Conservation (phyloP, 2,113 vertebrate species). For the Dipodomys merriami region DNA sequence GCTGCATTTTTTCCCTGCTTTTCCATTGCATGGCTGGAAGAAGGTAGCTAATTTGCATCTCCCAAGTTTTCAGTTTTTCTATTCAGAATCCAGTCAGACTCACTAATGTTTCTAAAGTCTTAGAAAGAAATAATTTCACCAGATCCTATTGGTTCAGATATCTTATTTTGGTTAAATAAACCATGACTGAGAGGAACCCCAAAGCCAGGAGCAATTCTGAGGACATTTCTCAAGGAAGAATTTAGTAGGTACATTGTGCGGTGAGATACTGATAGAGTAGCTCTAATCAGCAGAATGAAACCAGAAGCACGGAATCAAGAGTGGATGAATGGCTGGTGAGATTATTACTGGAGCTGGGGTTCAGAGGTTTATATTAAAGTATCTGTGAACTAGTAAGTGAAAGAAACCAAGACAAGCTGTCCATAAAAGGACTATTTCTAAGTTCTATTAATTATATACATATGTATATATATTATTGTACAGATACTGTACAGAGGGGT, state of each 20-base stretch:
- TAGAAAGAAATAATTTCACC: conserved; percentile 9
- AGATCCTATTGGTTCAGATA: background rate
- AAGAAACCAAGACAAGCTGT: conserved; percentile 23
- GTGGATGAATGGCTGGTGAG: background rate
- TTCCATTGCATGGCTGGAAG: background rate
- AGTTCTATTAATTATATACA: background rate
- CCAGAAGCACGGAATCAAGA: background rate
- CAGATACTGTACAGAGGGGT: too few relatives aligned
- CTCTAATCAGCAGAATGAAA: background rate
- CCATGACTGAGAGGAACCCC: background rate
- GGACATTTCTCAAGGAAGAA: background rate
- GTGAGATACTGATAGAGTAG: background rate
- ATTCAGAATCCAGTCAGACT: conserved; percentile 14
- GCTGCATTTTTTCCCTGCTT: background rate
- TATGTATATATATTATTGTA: too few relatives aligned
- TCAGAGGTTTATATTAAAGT: background rate
- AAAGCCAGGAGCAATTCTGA: background rate
- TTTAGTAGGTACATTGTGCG: rapidly evolving
- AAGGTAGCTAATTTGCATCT: background rate
- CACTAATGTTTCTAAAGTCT: conserved; percentile 2
- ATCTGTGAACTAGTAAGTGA: background rate
- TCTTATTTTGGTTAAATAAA: background rate
- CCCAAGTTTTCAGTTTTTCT: background rate
- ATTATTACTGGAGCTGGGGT: background rate
- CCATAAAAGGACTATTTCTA: background rate